Evolutionary conservation across 2,113 vertebrate genomes (phyloP).

Genomic region (Serilophus lunatus): DNA sequence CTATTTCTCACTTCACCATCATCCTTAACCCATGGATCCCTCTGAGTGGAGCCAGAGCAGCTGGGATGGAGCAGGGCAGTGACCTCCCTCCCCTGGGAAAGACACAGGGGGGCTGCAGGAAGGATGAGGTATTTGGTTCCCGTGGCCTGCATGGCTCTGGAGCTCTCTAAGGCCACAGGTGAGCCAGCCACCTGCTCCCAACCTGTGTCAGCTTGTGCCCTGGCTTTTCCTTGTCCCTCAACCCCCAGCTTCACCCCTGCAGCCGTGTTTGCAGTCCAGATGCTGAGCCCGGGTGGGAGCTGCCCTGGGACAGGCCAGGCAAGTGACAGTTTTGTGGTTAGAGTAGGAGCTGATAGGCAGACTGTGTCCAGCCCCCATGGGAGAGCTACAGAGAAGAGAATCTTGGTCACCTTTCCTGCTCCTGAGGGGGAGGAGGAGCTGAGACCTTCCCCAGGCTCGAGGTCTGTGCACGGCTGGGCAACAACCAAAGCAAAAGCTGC

Average conservation of each 20-base stretch:
- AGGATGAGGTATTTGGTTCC: not conserved
- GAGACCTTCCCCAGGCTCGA: not conserved
- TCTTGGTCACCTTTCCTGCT: not conserved
- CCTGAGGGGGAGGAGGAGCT: not conserved
- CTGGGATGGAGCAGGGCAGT: not conserved
- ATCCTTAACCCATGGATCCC: slow-evolving; percentile 48
- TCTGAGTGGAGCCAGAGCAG: not conserved
- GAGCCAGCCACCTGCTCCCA: not conserved
- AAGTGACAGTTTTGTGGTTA: not conserved
- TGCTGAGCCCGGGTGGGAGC: not conserved
- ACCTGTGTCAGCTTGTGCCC: rapidly evolving
- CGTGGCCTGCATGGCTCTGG: rapidly evolving
- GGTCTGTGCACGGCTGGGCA: not conserved
- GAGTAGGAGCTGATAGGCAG: not conserved
- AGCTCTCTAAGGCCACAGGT: not conserved
- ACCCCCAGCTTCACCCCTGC: not conserved
- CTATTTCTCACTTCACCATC: slow-evolving; percentile 31
- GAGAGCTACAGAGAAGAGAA: not conserved
- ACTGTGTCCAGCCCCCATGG: not conserved
- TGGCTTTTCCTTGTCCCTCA: not conserved
- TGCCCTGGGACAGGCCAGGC: not conserved
- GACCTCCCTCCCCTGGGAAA: not conserved
- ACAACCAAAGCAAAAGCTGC: slow-evolving; percentile 3
- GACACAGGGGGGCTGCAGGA: not conserved
- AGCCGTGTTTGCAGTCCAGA: not conserved